phyloP scores from a whole-genome alignment of 2,797 vertebrate genomes.

The Tamandua tetradactyla region DNA sequence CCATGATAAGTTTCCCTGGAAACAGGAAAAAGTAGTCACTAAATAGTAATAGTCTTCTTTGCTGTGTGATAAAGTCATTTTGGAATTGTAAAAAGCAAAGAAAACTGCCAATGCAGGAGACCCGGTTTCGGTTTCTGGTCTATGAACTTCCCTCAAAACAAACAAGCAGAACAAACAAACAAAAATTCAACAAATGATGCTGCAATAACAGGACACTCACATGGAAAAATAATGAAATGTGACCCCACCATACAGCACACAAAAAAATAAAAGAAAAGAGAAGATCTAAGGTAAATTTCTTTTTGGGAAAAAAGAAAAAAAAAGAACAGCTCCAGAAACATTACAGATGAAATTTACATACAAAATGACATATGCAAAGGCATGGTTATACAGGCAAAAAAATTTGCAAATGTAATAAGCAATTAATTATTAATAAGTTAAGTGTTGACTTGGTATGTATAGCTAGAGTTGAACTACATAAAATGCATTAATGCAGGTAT shows the following conservation, averaged over 20 bases:
- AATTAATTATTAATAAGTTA: slow-evolving; percentile 9
- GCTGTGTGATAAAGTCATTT: not conserved
- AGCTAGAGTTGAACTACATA: not conserved
- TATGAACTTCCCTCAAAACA: too few relatives aligned
- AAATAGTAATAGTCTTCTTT: not conserved
- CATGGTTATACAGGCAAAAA: not conserved
- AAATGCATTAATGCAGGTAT: not conserved
- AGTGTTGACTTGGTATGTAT: not conserved
- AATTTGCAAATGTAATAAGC: not conserved
- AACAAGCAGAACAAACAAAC: too few relatives aligned
- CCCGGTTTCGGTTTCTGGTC: too few relatives aligned
- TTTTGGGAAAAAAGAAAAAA: not conserved
- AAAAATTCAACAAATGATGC: too few relatives aligned
- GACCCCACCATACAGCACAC: too few relatives aligned
- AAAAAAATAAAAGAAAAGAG: too few relatives aligned
- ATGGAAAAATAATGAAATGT: too few relatives aligned
- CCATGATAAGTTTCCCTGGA: not conserved
- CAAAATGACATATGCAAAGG: not conserved
- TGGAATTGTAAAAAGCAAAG: not conserved
- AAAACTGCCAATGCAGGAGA: too few relatives aligned
- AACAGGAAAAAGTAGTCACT: not conserved
- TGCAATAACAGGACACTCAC: too few relatives aligned
- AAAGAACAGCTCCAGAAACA: not conserved
- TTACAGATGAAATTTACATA: not conserved
- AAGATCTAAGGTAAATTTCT: not conserved